Conservation (phyloP, 35 echinoderm and acorn worm species). For the Ophioderma brevispina region DNA sequence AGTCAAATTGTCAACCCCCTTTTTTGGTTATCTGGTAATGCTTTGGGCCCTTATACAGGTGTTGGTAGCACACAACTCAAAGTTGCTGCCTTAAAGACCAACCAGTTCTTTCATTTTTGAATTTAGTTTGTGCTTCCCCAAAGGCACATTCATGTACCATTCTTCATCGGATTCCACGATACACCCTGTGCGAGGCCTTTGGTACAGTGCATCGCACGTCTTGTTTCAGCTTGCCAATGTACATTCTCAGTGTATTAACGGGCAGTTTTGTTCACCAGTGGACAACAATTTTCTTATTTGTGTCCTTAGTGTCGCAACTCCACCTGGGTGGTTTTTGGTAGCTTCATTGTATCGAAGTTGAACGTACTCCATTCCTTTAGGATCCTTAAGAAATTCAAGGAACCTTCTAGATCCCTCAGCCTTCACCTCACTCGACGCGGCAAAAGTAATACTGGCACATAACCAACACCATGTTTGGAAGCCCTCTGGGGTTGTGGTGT, state of each 20-base stretch:
- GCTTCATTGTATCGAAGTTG: background rate
- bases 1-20: background rate
- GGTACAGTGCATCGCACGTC: background rate
- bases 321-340: background rate
- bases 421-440: background rate
- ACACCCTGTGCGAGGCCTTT: background rate
- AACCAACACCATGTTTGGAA: background rate
- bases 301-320: background rate
- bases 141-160: background rate
- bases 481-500: background rate
- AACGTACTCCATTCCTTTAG: background rate
- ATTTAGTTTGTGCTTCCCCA: background rate
- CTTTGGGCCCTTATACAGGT: background rate
- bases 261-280: background rate
- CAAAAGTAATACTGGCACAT: background rate
- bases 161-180: background rate
- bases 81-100: background rate
- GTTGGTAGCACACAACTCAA: background rate
- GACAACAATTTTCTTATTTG: background rate
- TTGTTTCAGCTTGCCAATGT: background rate
- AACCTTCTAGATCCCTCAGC: background rate
- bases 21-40: background rate
- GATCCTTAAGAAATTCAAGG: background rate
- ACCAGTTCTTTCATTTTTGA: background rate
- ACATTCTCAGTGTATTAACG: background rate